Conservation (phyloP, 2,888 invertebrate species). For the Parapristionchus giblindavisi region DNA sequence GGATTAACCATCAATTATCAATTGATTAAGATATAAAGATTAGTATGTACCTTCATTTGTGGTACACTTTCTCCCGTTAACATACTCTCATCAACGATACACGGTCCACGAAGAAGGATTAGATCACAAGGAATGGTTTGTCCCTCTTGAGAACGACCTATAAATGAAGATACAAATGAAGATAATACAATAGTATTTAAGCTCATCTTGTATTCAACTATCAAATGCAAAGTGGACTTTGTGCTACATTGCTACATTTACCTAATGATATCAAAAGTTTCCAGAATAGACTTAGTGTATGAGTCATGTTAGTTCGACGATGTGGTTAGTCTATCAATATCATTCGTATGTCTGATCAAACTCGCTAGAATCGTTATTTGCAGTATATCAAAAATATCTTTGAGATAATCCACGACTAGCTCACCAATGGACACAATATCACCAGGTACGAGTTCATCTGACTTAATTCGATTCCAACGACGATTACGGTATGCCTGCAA, state of each 20-base stretch:
- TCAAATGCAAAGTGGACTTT: not conserved
- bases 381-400: not conserved
- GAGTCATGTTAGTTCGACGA: too few relatives aligned
- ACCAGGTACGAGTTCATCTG: slow-evolving; percentile 90
- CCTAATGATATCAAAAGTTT: too few relatives aligned
- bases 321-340: too few relatives aligned
- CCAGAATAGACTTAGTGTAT: too few relatives aligned
- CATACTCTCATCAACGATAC: slow-evolving; percentile 99
- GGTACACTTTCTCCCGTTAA: slow-evolving; percentile 98
- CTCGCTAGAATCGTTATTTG: too few relatives aligned
- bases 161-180: slow-evolving; percentile 23
- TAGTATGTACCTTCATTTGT: slow-evolving; percentile 82
- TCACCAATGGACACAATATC: slow-evolving; percentile 87
- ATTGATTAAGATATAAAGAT: not conserved
- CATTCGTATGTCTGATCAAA: too few relatives aligned
- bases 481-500: slow-evolving; percentile 64
- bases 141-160: slow-evolving; percentile 84
- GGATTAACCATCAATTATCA: not conserved
- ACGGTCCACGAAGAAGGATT: slow-evolving; percentile 88
- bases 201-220: not conserved
- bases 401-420: too few relatives aligned
- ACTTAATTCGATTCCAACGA: slow-evolving; percentile 60
- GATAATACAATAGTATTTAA: slow-evolving; percentile 12
- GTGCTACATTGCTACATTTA: too few relatives aligned
- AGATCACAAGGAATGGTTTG: slow-evolving; percentile 89